Base-by-base conservation (phyloP, 2,888 invertebrate species). In the Andrena minutula region DNA sequence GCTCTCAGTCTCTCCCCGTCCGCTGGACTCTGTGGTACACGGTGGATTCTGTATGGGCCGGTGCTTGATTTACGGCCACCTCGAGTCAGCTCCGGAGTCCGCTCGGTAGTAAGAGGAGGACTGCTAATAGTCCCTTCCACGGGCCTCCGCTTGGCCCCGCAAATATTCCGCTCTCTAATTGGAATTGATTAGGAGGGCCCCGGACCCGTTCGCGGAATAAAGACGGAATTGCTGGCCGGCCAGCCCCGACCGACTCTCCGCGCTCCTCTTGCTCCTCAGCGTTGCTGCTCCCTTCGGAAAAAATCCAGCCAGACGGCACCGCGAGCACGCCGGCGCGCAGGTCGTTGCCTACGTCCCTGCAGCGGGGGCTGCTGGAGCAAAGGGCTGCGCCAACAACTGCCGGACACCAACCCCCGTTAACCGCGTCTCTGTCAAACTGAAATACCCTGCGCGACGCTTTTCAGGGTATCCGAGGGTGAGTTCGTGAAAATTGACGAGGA, bases 101-200 rank as follows among this genome's bases (percentile, higher is more conserved):
- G 84, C 89, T 88, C 89, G 88, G 90, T 91, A 90, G 92, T 91
- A 92, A 91, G 91, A 91, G 92, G 41, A 91, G 66, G 91, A 90
- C 90, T 91, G 92, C 92, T 93, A 93, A 93, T 93, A 93, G 92
- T 93, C 93, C 91, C 91, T 80, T 89, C 90, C 88, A 87, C 88
- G 89, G 89, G 51, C 73, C 71, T 79, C 66, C 83, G 90, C 88
- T 90, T 90, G 91, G 89, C 89, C 41, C 90, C 89, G 92, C 92
- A 93, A 93, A 93, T 93, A 93, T 93, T 93, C 92, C 89, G 90
- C 91, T 93, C 93, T 93, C 93, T 94, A 94, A 94, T 94, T 94
- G 94, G 93, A 94, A 94, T 93, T 93, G 93, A 94, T 94, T 93
- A 93, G 93, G 90, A 91, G 89, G 88, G 88, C 81, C 86, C 84